These are phyloP conservation scores for Falco naumanni DNA, from an alignment of 2,797 vertebrate species.

Conservation along the genomic window DNA sequence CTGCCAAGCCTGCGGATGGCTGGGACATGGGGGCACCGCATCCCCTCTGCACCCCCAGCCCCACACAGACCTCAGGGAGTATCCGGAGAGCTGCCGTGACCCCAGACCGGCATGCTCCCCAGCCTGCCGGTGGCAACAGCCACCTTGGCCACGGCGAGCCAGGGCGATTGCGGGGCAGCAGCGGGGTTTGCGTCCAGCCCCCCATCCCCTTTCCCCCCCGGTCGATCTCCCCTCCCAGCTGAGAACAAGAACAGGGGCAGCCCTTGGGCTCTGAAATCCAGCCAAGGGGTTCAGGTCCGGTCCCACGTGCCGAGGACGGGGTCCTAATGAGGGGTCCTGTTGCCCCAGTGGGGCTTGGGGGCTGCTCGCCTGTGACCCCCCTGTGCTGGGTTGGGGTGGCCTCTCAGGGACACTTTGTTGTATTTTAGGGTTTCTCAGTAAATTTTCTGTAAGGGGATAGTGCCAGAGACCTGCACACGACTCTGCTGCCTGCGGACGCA, in stretches of 20 bases:
- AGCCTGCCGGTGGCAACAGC: background rate
- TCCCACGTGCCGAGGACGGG: rapidly evolving
- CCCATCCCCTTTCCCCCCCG: too few species aligned
- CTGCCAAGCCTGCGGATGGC: background rate
- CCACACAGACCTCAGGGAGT: rapidly evolving
- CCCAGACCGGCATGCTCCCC: background rate
- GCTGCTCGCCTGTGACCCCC: rapidly evolving
- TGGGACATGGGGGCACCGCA: rapidly evolving
- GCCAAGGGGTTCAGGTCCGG: rapidly evolving
- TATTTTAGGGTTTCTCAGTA: background rate
- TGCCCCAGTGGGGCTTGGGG: rapidly evolving
- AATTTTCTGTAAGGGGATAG: background rate
- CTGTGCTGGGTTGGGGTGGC: rapidly evolving
- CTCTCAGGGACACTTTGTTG: rapidly evolving
- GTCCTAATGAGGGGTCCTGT: background rate
- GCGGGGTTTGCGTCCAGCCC: background rate
- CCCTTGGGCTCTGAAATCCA: background rate
- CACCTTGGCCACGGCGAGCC: rapidly evolving
- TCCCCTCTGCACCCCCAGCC: background rate
- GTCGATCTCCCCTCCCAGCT: background rate
- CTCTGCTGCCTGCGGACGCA: background rate
- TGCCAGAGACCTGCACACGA: rapidly evolving
- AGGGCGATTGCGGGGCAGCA: rapidly evolving
- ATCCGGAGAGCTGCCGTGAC: rapidly evolving
- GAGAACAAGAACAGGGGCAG: background rate